A percentile compares a stretch with the other conserved stretches of the same genome.
Conservation (phyloP, 2,888 invertebrate species). For the Chymomyza caudatula region DNA sequence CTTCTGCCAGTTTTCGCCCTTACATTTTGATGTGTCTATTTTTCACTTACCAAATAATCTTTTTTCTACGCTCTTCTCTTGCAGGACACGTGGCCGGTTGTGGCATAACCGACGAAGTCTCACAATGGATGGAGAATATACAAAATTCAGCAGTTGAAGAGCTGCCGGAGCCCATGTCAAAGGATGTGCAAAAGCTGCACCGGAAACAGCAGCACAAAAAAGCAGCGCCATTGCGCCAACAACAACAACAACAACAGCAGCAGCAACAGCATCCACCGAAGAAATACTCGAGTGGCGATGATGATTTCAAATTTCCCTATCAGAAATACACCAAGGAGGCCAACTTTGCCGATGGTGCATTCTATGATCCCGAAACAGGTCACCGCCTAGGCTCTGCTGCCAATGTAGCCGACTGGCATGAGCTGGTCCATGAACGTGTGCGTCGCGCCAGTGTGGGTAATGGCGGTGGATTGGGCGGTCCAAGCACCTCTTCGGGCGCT, state of each 20-base stretch:
- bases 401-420: slow-evolving; percentile 79
- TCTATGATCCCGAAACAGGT: slow-evolving; percentile 74
- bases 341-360: slow-evolving; percentile 79
- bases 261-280: slow-evolving; percentile 71
- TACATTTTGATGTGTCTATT: slow-evolving; percentile 13
- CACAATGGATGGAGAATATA: slow-evolving; percentile 94
- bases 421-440: slow-evolving; percentile 79
- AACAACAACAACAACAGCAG: slow-evolving; percentile 35
- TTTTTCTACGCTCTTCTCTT: slow-evolving; percentile 31
- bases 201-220: slow-evolving; percentile 67
- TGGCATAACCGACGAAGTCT: slow-evolving; percentile 91
- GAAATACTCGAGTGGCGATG: slow-evolving; percentile 72
- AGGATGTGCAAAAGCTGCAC: slow-evolving; percentile 71
- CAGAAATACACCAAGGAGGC: slow-evolving; percentile 89
- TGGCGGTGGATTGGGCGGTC: slow-evolving; percentile 62
- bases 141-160: slow-evolving; percentile 87
- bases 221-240: slow-evolving; percentile 32
- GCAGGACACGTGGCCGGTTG: slow-evolving; percentile 91
- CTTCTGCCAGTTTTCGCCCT: background rate
- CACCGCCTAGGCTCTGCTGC: slow-evolving; percentile 62
- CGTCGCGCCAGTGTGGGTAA: slow-evolving; percentile 77
- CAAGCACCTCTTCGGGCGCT: slow-evolving; percentile 76
- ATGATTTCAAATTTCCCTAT: slow-evolving; percentile 80
- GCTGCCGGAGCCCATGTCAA: slow-evolving; percentile 73
- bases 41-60: slow-evolving; percentile 5